Base-by-base conservation (phyloP, 1,140 invertebrate species). In the Campodea augens region DNA sequence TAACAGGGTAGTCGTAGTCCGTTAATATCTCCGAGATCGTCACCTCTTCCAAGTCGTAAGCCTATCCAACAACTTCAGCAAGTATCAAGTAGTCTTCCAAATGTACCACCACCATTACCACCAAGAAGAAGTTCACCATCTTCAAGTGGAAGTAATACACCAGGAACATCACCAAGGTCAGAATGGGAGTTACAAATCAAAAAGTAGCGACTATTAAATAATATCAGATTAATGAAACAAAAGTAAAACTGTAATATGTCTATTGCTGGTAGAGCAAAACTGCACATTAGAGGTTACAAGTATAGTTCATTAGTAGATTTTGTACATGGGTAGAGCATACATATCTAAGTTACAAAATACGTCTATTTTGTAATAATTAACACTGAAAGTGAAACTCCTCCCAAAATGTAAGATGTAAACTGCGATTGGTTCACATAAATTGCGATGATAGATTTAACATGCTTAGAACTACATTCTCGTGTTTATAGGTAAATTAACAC, bases 91-190 rank as follows among this genome's bases (percentile, higher is more conserved):
- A 59, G 62, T 20, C 19, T 25, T 15, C 24, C 44, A 24, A 43
- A 42, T 45, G 54, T 55, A 25, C 74, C 73, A 46, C 74, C 75
- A 10, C 72, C 74, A 15, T 58, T 81, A 24, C 74, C 75, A 43
- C 77, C 76, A 12, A 58, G 75, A 47, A 70, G 74, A 54, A 64
- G 69, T 3, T 75, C 75, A 5, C 75, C 76, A 2, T 65, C 65
- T 29, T 56, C 61, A 27, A 63, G 64, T 38, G 60, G 50, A 51
- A 32, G 27, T 15, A 32, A 32, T 15, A 32, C 27, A 32, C 23
- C 58, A 5, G 50, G 51, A 12, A 54, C 47, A 45, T 38, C 51
- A 43, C 48, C 58, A 39, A 55, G 51, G 53, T 52, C n/a, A n/a
- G n/a, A n/a, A n/a, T n/a, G n/a, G n/a, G n/a, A n/a, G n/a, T n/a